phyloP scores from a whole-genome alignment of 2,113 vertebrate species.

The Dermatemys mawii region DNA sequence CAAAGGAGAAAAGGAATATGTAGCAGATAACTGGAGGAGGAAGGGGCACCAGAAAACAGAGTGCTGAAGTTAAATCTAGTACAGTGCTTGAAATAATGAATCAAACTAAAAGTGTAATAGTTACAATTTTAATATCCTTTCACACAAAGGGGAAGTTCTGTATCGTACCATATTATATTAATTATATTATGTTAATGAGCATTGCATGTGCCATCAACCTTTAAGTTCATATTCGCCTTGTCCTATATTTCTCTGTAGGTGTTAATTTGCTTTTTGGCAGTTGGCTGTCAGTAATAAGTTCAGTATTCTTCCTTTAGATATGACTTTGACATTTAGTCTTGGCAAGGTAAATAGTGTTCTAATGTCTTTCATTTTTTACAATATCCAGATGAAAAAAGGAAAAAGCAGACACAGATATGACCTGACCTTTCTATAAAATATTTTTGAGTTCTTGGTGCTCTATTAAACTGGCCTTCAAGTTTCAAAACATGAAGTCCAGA shows the following conservation, averaged over 20 bases:
- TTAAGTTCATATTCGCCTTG: slow-evolving; percentile 36
- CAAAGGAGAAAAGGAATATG: background rate
- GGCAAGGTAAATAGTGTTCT: slow-evolving; percentile 66
- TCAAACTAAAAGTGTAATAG: background rate
- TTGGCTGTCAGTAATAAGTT: slow-evolving; percentile 59
- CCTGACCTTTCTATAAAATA: slow-evolving; percentile 59
- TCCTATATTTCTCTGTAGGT: slow-evolving; percentile 45
- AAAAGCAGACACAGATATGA: slow-evolving; percentile 29
- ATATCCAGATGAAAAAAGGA: slow-evolving; percentile 25
- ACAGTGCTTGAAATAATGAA: background rate
- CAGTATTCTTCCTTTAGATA: slow-evolving; percentile 44
- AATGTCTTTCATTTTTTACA: slow-evolving; percentile 52
- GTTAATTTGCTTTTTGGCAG: slow-evolving; percentile 68
- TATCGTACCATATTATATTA: background rate
- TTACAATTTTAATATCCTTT: background rate
- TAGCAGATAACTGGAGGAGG: background rate
- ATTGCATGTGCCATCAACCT: background rate
- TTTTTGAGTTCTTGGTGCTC: slow-evolving; percentile 34
- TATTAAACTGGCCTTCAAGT: slow-evolving; percentile 26
- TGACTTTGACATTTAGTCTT: slow-evolving; percentile 74
- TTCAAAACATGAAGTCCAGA: slow-evolving; percentile 35
- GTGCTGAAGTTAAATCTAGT: background rate
- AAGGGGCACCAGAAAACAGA: slow-evolving; percentile 29
- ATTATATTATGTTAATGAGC: background rate
- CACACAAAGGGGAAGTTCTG: background rate